Evolutionary conservation across 2,113 vertebrate genomes (phyloP).

Genomic region (Microcebus lehilahytsara): DNA sequence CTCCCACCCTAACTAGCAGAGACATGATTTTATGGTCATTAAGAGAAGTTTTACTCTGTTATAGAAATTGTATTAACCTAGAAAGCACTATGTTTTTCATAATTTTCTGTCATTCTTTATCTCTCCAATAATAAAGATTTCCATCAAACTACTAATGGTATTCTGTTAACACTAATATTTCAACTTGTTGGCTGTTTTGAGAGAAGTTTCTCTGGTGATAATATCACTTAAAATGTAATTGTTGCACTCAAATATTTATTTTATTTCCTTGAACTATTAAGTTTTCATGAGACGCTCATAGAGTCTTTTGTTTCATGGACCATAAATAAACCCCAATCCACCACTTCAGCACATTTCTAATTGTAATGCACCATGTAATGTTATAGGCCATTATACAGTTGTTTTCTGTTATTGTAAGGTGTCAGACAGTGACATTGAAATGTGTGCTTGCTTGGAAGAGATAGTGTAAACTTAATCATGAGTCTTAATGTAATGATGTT

Average conservation of each 20-base stretch:
- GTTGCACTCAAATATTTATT: constrained; percentile 76
- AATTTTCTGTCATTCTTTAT: constrained; percentile 66
- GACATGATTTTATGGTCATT: constrained; percentile 44
- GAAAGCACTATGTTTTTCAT: constrained; percentile 50
- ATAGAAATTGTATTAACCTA: constrained; percentile 68
- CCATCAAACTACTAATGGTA: background rate
- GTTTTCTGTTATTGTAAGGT: constrained; percentile 83
- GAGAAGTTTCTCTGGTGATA: constrained; percentile 73
- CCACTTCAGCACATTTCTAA: constrained; percentile 83
- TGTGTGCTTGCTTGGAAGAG: constrained; percentile 80
- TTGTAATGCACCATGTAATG: constrained; percentile 79
- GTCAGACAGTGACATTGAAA: constrained; percentile 81
- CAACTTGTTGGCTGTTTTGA: constrained; percentile 73
- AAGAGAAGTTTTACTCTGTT: constrained; percentile 74
- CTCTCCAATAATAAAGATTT: constrained; percentile 25
- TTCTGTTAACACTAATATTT: constrained; percentile 77
- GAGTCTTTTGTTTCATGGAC: constrained; percentile 79
- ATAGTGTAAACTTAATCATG: constrained; percentile 78
- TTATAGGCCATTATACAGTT: constrained; percentile 81
- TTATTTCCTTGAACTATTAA: constrained; percentile 79
- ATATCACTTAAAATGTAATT: constrained; percentile 79
- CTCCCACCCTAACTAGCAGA: constrained; percentile 17
- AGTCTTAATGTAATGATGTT: constrained; percentile 33
- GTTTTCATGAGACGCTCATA: constrained; percentile 68
- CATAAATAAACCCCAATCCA: constrained; percentile 81